These are phyloP conservation scores for Ceratosolen solmsi DNA, from an alignment of 1,140 invertebrate genomes.

Conservation along the genomic window DNA sequence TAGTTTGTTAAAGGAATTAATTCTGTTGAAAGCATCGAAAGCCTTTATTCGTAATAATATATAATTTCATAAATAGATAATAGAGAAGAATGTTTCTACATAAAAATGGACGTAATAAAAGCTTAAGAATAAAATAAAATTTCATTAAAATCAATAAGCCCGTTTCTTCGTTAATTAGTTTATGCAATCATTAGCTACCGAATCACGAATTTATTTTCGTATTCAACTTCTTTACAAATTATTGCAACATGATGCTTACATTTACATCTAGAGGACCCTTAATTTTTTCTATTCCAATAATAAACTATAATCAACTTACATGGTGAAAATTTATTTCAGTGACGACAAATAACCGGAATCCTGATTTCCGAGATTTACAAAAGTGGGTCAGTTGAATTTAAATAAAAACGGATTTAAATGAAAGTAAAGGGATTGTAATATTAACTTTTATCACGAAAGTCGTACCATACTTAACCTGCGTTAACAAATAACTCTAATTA, in stretches of 20 bases:
- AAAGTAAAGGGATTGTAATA: constrained; percentile 12
- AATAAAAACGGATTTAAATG: constrained; percentile 34
- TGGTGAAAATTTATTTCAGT: background rate
- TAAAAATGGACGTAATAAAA: background rate
- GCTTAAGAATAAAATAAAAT: background rate
- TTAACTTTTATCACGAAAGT: background rate
- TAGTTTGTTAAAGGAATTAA: background rate
- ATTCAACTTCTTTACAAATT: too few relatives aligned
- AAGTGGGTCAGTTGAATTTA: constrained; percentile 32
- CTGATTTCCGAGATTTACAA: constrained; percentile 2
- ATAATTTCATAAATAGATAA: constrained; percentile 1
- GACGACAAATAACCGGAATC: background rate
- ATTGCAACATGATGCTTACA: too few relatives aligned
- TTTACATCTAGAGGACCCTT: background rate
- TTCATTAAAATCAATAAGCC: background rate
- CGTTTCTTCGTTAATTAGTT: background rate
- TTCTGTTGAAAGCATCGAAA: background rate
- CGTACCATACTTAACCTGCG: background rate
- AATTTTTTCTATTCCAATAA: constrained; percentile 20
- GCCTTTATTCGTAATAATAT: background rate
- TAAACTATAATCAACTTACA: constrained; percentile 11
- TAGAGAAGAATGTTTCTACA: background rate
- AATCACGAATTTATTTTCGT: background rate
- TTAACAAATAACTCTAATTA: background rate
- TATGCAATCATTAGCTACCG: constrained; percentile 4